phyloP scores from a whole-genome alignment of 1,140 invertebrate species.

The Halictus rubicundus region DNA sequence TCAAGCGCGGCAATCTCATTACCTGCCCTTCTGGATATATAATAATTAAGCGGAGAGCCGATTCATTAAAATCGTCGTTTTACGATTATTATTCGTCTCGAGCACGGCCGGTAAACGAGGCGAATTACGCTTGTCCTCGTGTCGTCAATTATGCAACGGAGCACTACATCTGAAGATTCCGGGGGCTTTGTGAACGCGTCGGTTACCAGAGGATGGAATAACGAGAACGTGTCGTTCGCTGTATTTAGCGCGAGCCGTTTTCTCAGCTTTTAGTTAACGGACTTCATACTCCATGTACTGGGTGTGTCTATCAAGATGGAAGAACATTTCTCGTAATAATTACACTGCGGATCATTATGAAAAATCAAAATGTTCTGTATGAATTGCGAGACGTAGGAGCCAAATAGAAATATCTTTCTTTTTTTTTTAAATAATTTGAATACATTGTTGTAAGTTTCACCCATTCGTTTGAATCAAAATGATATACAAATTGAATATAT shows the following conservation, averaged over 20 bases:
- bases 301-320: not conserved
- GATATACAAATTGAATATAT: no score
- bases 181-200: conserved; percentile 24
- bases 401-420: no score
- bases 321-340: no score
- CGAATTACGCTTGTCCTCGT: conserved; percentile 37
- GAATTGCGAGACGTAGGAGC: no score
- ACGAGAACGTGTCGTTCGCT: conserved; percentile 8
- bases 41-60: conserved; percentile 54
- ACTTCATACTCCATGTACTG: not conserved
- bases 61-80: conserved; percentile 65
- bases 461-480: no score
- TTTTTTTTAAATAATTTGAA: no score
- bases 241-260: not conserved
- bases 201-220: conserved; percentile 16
- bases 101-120: conserved; percentile 17
- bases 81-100: conserved; percentile 52
- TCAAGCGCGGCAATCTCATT: conserved; percentile 55
- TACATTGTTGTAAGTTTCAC: no score
- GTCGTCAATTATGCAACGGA: conserved; percentile 43
- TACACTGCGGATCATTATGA: no score
- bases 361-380: no score
- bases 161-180: conserved; percentile 26
- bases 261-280: conserved; percentile 12
- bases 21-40: conserved; percentile 9